These are phyloP conservation scores for Columbina picui DNA, from an alignment of 2,113 vertebrate species.

Conservation along the genomic window DNA sequence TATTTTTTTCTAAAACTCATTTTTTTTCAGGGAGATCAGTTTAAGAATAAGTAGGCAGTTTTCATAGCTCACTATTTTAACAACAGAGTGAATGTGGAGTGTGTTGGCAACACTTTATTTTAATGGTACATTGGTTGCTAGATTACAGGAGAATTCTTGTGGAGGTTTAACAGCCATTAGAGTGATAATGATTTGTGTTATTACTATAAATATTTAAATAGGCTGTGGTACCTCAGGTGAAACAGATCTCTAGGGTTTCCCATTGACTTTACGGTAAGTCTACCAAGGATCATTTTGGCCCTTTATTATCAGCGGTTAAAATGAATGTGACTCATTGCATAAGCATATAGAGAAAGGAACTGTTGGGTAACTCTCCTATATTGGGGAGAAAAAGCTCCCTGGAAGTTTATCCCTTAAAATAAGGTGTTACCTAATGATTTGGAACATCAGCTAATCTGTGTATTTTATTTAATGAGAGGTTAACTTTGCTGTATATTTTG, in stretches of 20 bases:
- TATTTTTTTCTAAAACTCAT: constrained; percentile 30
- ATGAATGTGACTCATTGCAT: neutral
- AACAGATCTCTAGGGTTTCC: neutral
- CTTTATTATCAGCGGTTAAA: neutral
- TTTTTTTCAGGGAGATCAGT: constrained; percentile 45
- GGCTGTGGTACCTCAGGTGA: neutral
- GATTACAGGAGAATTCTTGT: neutral
- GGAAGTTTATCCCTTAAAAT: constrained; percentile 56
- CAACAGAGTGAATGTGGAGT: neutral
- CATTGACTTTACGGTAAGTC: neutral
- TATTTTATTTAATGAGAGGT: constrained; percentile 76
- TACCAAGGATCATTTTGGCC: neutral
- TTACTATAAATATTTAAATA: neutral
- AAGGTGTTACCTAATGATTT: constrained; percentile 49
- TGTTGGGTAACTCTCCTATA: neutral
- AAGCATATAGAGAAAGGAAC: neutral
- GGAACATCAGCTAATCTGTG: constrained; percentile 33
- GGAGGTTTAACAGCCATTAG: neutral
- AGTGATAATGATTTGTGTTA: neutral
- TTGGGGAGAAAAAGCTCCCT: neutral
- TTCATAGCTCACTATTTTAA: constrained; percentile 41
- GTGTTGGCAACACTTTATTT: constrained; percentile 62
- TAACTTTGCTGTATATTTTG: constrained; percentile 79
- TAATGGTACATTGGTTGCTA: constrained; percentile 35
- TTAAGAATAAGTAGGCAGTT: constrained; percentile 18